Percentiles rank a stretch among this genome's conserved stretches.
Evolutionary conservation across 2,113 vertebrate species (phyloP).

Genomic region (Onychostruthus taczanowskii): DNA sequence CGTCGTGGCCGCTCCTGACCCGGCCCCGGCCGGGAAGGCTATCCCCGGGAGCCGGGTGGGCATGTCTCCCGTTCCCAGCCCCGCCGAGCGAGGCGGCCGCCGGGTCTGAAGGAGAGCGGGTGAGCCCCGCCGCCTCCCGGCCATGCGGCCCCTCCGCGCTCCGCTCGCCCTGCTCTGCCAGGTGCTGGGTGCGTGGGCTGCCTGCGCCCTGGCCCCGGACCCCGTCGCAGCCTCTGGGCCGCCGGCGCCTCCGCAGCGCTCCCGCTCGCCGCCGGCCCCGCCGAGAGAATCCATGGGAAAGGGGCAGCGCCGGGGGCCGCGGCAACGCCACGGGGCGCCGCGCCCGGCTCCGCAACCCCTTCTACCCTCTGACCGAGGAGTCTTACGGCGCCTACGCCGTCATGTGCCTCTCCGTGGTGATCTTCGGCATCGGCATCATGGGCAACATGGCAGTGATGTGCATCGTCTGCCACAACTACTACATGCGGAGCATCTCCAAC

Average conservation of each 20-base stretch:
- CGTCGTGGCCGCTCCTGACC: not conserved
- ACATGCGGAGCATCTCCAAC: conserved; percentile 97
- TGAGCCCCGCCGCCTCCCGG: not conserved
- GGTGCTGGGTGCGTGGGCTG: conserved; percentile 40
- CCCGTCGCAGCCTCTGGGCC: not conserved
- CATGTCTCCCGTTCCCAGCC: conserved; percentile 37
- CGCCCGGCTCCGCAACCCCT: conserved; percentile 84
- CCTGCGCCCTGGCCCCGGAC: not conserved
- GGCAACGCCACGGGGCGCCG: conserved; percentile 62
- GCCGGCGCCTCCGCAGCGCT: not conserved
- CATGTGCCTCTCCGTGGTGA: conserved; percentile 80
- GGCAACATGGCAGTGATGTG: conserved; percentile 97
- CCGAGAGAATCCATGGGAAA: no score
- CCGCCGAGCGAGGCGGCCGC: conserved; percentile 22
- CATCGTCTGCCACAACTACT: conserved; percentile 97
- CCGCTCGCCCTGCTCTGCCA: conserved; percentile 22
- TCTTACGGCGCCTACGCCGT: conserved; percentile 88
- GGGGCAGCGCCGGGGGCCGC: conserved; percentile 30
- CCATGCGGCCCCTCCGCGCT: conserved; percentile 50
- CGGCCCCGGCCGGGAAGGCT: not conserved
- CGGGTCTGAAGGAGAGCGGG: not conserved
- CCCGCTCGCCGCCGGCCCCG: no score
- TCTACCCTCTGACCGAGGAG: conserved; percentile 87
- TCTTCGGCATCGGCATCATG: conserved; percentile 90
- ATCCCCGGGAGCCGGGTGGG: not conserved